These are phyloP conservation scores for Nebria brevicollis DNA, from an alignment of 2,888 invertebrate genomes.

Conservation along the genomic window DNA sequence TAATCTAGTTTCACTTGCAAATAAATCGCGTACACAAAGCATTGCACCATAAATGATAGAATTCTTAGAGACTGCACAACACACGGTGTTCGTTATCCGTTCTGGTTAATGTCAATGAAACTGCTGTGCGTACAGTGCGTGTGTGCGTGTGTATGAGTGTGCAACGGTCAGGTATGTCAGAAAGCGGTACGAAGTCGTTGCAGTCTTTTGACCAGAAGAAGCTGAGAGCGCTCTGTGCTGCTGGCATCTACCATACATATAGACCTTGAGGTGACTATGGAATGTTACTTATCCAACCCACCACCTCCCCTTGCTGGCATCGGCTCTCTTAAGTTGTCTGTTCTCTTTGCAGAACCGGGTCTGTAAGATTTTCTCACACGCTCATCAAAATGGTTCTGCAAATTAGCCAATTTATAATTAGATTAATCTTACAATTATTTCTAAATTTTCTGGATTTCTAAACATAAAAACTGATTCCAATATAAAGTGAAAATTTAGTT, in stretches of 20 bases:
- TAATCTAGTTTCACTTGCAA: neutral
- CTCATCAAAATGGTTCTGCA: neutral
- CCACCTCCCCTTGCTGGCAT: neutral
- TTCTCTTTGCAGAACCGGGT: neutral
- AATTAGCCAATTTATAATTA: too few relatives aligned
- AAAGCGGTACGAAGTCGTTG: constrained; percentile 26
- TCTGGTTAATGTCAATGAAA: constrained; percentile 19
- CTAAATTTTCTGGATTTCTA: too few relatives aligned
- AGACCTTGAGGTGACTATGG: constrained; percentile 47
- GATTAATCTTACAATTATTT: neutral
- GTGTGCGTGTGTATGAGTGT: neutral
- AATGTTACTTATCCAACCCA: constrained; percentile 46
- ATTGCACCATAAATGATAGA: constrained; percentile 3
- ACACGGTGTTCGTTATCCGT: constrained; percentile 14
- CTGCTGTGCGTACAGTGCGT: neutral
- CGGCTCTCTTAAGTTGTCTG: neutral
- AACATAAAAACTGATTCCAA: too few relatives aligned
- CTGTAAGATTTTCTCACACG: neutral
- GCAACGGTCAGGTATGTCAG: constrained; percentile 32
- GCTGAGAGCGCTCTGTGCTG: constrained; percentile 8
- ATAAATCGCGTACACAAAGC: neutral
- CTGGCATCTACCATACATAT: constrained; percentile 26
- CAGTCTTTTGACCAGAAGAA: constrained; percentile 27
- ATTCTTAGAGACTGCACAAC: neutral
- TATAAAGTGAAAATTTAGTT: too few relatives aligned